Evolutionary conservation across 2,113 vertebrate genomes (phyloP), one percentile per base, ranked within the genome.

Genomic region (Ellobius talpinus): DNA sequence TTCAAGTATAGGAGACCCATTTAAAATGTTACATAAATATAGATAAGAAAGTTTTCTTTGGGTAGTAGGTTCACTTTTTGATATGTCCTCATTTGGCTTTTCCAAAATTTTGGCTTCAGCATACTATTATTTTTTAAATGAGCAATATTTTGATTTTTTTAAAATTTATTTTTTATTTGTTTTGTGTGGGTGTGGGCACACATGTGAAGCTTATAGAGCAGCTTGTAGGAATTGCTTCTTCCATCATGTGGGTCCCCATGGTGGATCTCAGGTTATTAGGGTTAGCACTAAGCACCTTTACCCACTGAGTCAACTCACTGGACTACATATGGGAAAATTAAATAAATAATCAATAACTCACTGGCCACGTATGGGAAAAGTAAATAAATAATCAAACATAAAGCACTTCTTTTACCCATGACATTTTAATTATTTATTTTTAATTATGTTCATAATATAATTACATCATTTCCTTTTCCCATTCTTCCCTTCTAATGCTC

Each of bases 1-100:
- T 94, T 94, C 76, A 79, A 91, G 87, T 87, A 93, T 90, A 94
- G 63, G 23, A 93, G n/a, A 93, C 81, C 33, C 63, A 79, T 70
- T 76, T 33, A 93, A 87, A 92, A 84, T 78, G 52, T 65, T 72
- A 81, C 90, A 72, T 85, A 26, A 61, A 61, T 73, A 92, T 13
- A 93, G 12, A 70, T 8, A 4, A 77, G 73, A 89, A 79, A 29
- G n/a, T 50, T 85, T 33, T 74, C 47, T 82, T 81, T 90, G 72
- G 16, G 31, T 74, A n/a, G 11, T 91, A 9, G 88, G 45, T 55
- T 17, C 79, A 33, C 21, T 93, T 97, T 87, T 81, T 77, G 72
- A 93, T 72, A 77, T 76, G 24, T 78, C 47, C 70, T 91, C 45
- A 63, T 33, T 93, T 92, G 63, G 10, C 24, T 87, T 97, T 77